A percentile compares a stretch with the other conserved stretches of the same genome.
phyloP scores from a whole-genome alignment of 2,888 invertebrate species.

The Selenia dentaria region DNA sequence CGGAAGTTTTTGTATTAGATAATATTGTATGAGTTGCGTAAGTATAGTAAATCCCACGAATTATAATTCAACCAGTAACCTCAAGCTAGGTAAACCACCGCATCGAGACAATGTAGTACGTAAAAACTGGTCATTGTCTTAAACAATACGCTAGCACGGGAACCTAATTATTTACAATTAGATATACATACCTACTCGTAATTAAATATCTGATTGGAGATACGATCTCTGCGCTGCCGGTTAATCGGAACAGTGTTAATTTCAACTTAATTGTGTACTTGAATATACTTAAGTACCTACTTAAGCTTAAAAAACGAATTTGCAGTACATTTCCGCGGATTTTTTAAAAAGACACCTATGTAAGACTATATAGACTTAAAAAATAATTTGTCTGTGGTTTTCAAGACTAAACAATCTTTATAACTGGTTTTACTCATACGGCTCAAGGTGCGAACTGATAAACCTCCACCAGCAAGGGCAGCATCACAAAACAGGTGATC shows the following conservation, averaged over 20 bases:
- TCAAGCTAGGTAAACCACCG: slow-evolving; percentile 10
- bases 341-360: neutral
- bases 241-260: slow-evolving; percentile 3
- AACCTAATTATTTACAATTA: slow-evolving; percentile 31
- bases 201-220: slow-evolving; percentile 21
- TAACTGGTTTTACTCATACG: too few relatives aligned
- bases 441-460: too few relatives aligned
- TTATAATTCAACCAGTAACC: slow-evolving; percentile 4
- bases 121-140: slow-evolving; percentile 31
- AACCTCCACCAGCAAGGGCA: too few relatives aligned
- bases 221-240: slow-evolving; percentile 20
- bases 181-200: slow-evolving; percentile 18
- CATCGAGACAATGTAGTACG: slow-evolving; percentile 21
- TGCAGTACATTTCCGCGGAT: neutral
- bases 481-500: too few relatives aligned
- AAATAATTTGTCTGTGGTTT: too few relatives aligned
- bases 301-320: neutral
- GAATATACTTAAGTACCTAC: too few relatives aligned
- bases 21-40: slow-evolving; percentile 2
- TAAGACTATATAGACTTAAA: too few relatives aligned
- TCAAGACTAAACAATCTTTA: too few relatives aligned
- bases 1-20: slow-evolving; percentile 11
- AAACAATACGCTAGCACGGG: slow-evolving; percentile 27
- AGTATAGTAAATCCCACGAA: slow-evolving; percentile 5
- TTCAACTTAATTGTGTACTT: neutral